Conservation (phyloP, 1,140 invertebrate genomes). For the Aphis gossypii region DNA sequence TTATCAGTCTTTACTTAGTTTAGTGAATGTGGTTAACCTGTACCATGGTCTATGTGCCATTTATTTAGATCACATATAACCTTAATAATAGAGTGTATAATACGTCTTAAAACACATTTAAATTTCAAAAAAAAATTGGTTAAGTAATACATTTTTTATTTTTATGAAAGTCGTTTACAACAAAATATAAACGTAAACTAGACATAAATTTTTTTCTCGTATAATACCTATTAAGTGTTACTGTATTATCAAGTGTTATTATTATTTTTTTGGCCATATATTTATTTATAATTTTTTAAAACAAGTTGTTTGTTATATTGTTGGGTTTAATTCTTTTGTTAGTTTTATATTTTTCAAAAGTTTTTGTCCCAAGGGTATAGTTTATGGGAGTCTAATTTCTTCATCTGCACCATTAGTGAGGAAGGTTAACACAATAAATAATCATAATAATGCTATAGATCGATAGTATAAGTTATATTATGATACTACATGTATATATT, state of each 20-base stretch:
- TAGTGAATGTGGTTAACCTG: not conserved
- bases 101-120: not conserved
- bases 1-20: conserved; percentile 17
- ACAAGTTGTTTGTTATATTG: conserved; percentile 23
- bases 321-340: conserved; percentile 14
- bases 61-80: not conserved
- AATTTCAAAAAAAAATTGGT: not conserved
- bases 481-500: not conserved
- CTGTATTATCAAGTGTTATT: not conserved
- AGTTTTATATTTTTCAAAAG: conserved; percentile 2
- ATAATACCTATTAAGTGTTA: not conserved
- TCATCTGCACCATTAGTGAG: conserved; percentile 29
- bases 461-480: not conserved
- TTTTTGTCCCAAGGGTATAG: conserved; percentile 23
- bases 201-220: not conserved
- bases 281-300: conserved; percentile 10
- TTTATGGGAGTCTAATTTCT: conserved; percentile 39
- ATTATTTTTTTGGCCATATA: not conserved
- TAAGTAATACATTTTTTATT: too few relatives aligned
- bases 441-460: conserved; percentile 48
- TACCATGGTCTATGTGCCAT: not conserved
- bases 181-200: too few relatives aligned
- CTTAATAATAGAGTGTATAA: not conserved
- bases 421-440: conserved; percentile 32
- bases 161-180: too few relatives aligned